Base-by-base conservation (phyloP, 2,113 vertebrate species). In the Xiphias gladius region DNA sequence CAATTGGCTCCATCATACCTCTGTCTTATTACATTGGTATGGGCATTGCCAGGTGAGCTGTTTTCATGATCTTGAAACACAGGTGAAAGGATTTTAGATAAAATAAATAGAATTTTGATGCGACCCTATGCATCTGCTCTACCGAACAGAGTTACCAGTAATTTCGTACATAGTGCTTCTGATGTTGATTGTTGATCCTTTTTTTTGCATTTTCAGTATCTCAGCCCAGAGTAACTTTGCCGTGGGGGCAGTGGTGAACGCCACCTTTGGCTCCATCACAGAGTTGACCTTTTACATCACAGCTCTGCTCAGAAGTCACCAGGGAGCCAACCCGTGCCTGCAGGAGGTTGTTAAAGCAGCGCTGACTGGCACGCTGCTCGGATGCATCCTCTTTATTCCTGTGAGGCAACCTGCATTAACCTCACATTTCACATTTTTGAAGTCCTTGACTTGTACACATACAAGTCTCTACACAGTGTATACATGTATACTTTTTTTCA, bases 271-370 rank as follows among this genome's bases (percentile, higher is more conserved):
- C 66, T 97, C 97, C 78, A 96, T 97, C 93, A 97, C 95, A 0
- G 97, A 98, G 89, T 85, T 97, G 81, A 97, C 96, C 59, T 97
- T 98, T 93, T 97, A 97, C 93, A 97, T 98, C 94, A 97, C 96
- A 0, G 97, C 97, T 0, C 93, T 98, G 85, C 91, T 97, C 86
- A 95, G 95, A 79, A 96, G 96, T 66, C 95, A 95, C 1, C 89
- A 82, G 0, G 93, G 95, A 32, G 92, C 85, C 72, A 96, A 95
- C 83, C 90, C 82, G 28, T 97, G 97, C 92, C 96, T 97, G 0
- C 96, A 97, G 4, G 97, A 97, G 87, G 92, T 97, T 0, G 97
- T 97, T 6, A 97, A 97, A 87, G 95, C 96, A 0, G 97, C 97
- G 0, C 24, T 97, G 93, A 97, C 96, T 0, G 97, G 97, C 73